Evolutionary conservation across 2,888 invertebrate genomes (phyloP).

Genomic region (Rutpela maculata): DNA sequence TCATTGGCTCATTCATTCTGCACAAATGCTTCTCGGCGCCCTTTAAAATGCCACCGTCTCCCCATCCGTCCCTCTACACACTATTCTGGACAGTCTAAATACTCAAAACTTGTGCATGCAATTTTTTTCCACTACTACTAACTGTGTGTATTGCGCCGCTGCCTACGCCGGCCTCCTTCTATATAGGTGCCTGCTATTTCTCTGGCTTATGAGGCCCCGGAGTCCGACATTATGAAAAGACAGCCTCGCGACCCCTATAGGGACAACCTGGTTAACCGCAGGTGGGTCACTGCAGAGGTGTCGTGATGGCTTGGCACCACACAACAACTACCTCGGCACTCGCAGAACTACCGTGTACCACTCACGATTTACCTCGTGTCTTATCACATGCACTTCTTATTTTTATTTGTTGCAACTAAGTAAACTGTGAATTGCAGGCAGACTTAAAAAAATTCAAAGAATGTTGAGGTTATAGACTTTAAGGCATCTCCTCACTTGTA

Average conservation of each 20-base stretch:
- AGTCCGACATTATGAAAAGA: slow-evolving; percentile 99
- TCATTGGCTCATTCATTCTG: slow-evolving; percentile 63
- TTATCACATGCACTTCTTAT: slow-evolving; percentile 25
- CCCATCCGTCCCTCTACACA: slow-evolving; percentile 61
- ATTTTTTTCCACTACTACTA: slow-evolving; percentile 64
- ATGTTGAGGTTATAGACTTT: background rate
- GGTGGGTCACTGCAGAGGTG: slow-evolving; percentile 79
- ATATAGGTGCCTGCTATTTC: slow-evolving; percentile 97
- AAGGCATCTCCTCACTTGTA: background rate
- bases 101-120: slow-evolving; percentile 67
- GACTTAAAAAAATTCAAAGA: slow-evolving; percentile 30
- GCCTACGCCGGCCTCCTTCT: slow-evolving; percentile 94
- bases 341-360: slow-evolving; percentile 32
- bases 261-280: slow-evolving; percentile 99
- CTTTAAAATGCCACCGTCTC: slow-evolving; percentile 38
- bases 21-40: slow-evolving; percentile 52
- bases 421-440: slow-evolving; percentile 55
- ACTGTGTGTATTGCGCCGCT: slow-evolving; percentile 70
- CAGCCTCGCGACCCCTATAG: slow-evolving; percentile 97
- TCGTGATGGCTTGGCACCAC: slow-evolving; percentile 72
- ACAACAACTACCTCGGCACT: slow-evolving; percentile 71
- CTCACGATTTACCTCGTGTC: slow-evolving; percentile 29
- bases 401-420: slow-evolving; percentile 20
- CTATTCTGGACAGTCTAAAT: slow-evolving; percentile 61
- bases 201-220: slow-evolving; percentile 99